These are phyloP conservation scores for cattle (Bos taurus) DNA, from an alignment of 2,113 vertebrate species.

Conservation along the genomic window DNA sequence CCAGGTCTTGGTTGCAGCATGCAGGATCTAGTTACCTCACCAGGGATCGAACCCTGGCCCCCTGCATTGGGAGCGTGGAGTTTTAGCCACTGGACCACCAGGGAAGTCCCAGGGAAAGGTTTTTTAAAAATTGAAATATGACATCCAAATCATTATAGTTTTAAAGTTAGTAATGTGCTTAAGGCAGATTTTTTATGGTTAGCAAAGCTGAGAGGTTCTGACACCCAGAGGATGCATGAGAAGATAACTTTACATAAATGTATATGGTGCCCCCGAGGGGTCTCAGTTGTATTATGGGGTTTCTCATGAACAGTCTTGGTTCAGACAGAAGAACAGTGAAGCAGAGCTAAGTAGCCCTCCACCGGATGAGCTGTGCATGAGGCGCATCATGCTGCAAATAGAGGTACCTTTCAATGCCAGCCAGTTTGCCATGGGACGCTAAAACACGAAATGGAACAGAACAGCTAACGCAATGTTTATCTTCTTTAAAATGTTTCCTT, in stretches of 20 bases:
- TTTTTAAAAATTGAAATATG: slow-evolving; percentile 72
- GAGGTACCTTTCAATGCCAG: not conserved
- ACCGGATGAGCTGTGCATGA: slow-evolving; percentile 50
- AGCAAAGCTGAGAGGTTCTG: slow-evolving; percentile 76
- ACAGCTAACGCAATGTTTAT: slow-evolving; percentile 56
- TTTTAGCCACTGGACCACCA: not conserved
- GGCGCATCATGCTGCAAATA: slow-evolving; percentile 17
- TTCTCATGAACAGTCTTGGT: slow-evolving; percentile 68
- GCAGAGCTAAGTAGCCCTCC: slow-evolving; percentile 69
- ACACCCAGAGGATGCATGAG: slow-evolving; percentile 76
- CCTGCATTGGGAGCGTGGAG: not conserved
- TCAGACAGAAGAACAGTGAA: slow-evolving; percentile 63
- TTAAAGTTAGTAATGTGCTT: slow-evolving; percentile 68
- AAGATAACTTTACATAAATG: slow-evolving; percentile 79
- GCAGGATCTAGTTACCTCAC: not conserved
- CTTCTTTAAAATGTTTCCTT: slow-evolving; percentile 48
- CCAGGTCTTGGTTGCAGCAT: not conserved
- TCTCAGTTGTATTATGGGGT: slow-evolving; percentile 65
- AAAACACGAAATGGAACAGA: slow-evolving; percentile 46
- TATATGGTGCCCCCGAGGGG: slow-evolving; percentile 77
- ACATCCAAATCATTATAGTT: slow-evolving; percentile 62
- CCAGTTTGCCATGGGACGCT: not conserved
- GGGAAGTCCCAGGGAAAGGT: not conserved
- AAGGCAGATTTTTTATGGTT: slow-evolving; percentile 73
- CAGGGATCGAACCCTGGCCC: not conserved